These are phyloP conservation scores for Drosophila buzzatii DNA, from an alignment of 2,888 invertebrate species.

Conservation along the genomic window DNA sequence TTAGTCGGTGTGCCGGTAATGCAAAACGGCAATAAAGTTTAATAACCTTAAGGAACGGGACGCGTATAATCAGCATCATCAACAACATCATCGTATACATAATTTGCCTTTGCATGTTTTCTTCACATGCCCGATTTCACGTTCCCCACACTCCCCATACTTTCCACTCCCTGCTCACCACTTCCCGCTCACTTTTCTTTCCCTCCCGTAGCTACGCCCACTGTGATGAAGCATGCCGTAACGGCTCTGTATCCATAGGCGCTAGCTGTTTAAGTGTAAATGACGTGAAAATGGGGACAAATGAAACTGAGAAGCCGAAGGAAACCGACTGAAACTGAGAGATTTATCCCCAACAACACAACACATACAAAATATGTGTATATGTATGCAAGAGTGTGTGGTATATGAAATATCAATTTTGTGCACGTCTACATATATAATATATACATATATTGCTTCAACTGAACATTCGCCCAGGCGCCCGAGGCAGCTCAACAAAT, in stretches of 20 bases:
- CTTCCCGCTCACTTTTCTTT: not conserved
- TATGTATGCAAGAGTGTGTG: conserved; percentile 1
- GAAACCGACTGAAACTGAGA: conserved; percentile 47
- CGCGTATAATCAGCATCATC: conserved; percentile 75
- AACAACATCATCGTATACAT: conserved; percentile 69
- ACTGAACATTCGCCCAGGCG: conserved; percentile 34
- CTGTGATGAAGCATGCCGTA: conserved; percentile 7
- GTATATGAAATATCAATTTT: conserved; percentile 19
- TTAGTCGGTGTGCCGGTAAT: conserved; percentile 43
- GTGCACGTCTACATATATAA: conserved; percentile 53
- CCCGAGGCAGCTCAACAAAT: conserved; percentile 52
- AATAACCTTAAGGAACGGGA: conserved; percentile 64
- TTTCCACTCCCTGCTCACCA: not conserved
- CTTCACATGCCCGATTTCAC: not conserved
- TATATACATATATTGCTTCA: conserved; percentile 58
- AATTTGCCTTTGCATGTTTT: conserved; percentile 51
- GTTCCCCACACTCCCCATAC: not conserved
- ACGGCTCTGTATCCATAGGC: conserved; percentile 45
- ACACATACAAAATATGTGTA: conserved; percentile 39
- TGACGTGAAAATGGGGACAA: conserved; percentile 72
- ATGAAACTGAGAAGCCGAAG: conserved; percentile 32
- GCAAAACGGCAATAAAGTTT: conserved; percentile 71
- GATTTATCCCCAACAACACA: conserved; percentile 49
- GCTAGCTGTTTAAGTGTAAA: conserved; percentile 79
- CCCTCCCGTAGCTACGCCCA: not conserved